These are phyloP conservation scores for Dufourea novaeangliae DNA, from an alignment of 1,140 invertebrate genomes.

Conservation along the genomic window DNA sequence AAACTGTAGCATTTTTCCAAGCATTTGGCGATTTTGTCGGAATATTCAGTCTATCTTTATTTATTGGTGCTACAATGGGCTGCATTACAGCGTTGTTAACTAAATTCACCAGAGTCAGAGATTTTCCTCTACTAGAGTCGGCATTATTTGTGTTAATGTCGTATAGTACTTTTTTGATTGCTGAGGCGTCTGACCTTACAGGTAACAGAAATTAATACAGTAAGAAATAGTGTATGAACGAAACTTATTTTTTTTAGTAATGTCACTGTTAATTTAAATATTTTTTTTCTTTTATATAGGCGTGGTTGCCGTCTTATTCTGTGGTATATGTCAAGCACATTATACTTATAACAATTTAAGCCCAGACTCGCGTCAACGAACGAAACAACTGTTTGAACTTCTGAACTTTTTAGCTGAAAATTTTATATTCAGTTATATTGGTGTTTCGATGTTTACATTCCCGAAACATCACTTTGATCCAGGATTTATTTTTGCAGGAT, in stretches of 20 bases:
- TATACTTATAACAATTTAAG: slow-evolving; percentile 99
- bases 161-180: slow-evolving; percentile 97
- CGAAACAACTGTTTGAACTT: slow-evolving; percentile 97
- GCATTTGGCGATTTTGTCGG: slow-evolving; percentile 95
- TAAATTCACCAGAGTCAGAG: slow-evolving; percentile 96
- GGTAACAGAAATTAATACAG: slow-evolving; percentile 83
- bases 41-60: slow-evolving; percentile 95
- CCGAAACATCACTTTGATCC: slow-evolving; percentile 96
- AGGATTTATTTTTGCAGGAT: slow-evolving; percentile 95
- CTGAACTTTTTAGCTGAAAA: slow-evolving; percentile 98
- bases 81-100: slow-evolving; percentile 96
- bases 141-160: slow-evolving; percentile 98
- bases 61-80: slow-evolving; percentile 95
- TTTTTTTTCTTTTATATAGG: slow-evolving; percentile 83
- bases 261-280: neutral
- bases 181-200: slow-evolving; percentile 96
- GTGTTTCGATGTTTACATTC: slow-evolving; percentile 99
- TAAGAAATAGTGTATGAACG: neutral
- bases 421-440: slow-evolving; percentile 99
- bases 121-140: slow-evolving; percentile 98
- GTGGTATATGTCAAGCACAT: slow-evolving; percentile 99
- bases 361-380: slow-evolving; percentile 91
- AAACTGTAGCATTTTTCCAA: slow-evolving; percentile 92
- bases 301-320: slow-evolving; percentile 97
- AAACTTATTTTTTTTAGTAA: neutral